Evolutionary conservation across 92 coral and sea anemone genomes (phyloP), one percentile per base, ranked within the genome.

Genomic region (Bergia sp.): DNA sequence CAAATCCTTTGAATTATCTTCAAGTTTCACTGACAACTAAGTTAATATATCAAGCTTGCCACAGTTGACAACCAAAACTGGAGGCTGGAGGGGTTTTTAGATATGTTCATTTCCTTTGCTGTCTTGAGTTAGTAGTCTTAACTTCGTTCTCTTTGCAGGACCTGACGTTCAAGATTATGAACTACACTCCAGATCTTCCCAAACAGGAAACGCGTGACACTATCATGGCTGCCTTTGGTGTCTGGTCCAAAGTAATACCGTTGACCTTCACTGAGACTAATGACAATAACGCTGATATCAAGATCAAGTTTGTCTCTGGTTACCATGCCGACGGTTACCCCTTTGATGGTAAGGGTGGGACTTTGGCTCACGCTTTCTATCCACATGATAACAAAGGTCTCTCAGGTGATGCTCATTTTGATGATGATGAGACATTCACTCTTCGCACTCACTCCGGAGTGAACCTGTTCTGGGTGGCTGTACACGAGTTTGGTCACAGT

Each of bases 401-500:
- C 47, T 90, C 91, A 23, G 99, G 99, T 1, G 99, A 96, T 80
- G 94, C 95, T 58, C 99, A 96, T 79, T 96, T 96, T 85, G 99
- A 96, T 73, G 99, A 96, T 53, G 94, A 90, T 74, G 99, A 96
- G 66, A 76, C 82, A 0, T 96, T 95, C 85, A 92, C 95, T 11
- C 91, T 92, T 42, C 87, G 77, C 36, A 80, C 84, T 20, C 61
- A 90, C 8, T 47, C 80, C 10, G 36, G 82, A 5, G 89, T 93
- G 21, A 94, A 96, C 44, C 91, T 96, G 44, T 89, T 86, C 72
- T 95, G 95, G 96, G 87, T 94, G 64, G 98, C 98, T 2, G 95
- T 96, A 0, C 99, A 96, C 88, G 99, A 96, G 88, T 90, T 96
- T 81, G 99, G 99, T 3, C 99, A 96, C 82, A 92, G 96, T 45